phyloP scores from a whole-genome alignment of 2,797 vertebrate genomes.

The Anas capensis region DNA sequence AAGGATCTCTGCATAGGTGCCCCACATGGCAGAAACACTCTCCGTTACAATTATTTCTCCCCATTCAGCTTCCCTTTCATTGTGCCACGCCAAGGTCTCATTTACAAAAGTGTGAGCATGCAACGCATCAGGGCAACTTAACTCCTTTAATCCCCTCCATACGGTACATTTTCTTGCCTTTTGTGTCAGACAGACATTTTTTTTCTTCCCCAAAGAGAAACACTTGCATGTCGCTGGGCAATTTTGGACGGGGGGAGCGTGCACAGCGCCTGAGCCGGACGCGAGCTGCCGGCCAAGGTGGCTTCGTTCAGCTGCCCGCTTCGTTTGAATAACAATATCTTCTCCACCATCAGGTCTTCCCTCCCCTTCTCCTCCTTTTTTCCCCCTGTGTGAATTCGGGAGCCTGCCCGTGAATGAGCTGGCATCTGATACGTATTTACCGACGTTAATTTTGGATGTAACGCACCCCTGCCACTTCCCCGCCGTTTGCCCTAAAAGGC shows the following conservation, averaged over 20 bases:
- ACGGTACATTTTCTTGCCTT: constrained; percentile 49
- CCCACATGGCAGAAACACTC: not conserved
- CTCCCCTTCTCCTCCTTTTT: not conserved
- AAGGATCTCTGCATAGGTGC: not conserved
- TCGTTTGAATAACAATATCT: constrained; percentile 72
- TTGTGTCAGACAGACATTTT: not conserved
- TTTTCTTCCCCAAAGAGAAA: not conserved
- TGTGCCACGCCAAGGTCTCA: not conserved
- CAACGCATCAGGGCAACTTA: not conserved
- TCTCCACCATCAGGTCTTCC: not conserved
- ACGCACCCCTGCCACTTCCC: constrained; percentile 81
- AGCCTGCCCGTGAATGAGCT: constrained; percentile 72
- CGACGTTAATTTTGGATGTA: constrained; percentile 75
- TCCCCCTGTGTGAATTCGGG: constrained; percentile 75
- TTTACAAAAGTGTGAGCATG: not conserved
- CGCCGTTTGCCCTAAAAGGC: constrained; percentile 78
- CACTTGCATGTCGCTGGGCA: not conserved
- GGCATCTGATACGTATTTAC: constrained; percentile 84
- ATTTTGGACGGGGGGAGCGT: not conserved
- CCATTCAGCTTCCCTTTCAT: not conserved
- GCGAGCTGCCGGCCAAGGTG: constrained; percentile 36
- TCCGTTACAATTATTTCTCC: not conserved
- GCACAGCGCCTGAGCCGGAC: not conserved
- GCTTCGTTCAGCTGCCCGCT: constrained; percentile 71
- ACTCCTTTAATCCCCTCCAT: constrained; percentile 46